Evolutionary conservation across 2,113 vertebrate species (phyloP), one percentile per base, ranked within the genome.

Genomic region (Gyps fulvus): DNA sequence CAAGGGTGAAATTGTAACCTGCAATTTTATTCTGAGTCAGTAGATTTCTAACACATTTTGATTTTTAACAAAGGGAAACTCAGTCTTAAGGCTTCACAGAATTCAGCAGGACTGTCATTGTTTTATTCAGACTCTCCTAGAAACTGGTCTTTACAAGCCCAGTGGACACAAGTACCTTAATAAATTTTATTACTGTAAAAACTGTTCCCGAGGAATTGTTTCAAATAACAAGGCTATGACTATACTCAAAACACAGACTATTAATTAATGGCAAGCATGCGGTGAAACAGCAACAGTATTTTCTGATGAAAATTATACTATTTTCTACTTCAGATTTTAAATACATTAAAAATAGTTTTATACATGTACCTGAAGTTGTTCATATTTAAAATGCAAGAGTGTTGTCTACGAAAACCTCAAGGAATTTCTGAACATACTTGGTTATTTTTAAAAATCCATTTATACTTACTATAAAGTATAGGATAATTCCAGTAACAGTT

Each of bases 11-110:
- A 96, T 76, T 87, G 94, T 96, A 95, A 93, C 95, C 87, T 91
- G 81, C 91, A 95, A 89, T 96, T 95, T 97, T 97, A 96, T 91
- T 97, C 95, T 91, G 95, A 97, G 78, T 97, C 93, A 93, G 94
- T 95, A 95, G 87, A 91, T 97, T 97, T 96, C 95, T 97, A 95
- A 96, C 94, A 96, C 86, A 93, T 97, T 95, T 97, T 97, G 94
- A 93, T 82, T 97, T 94, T 91, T 95, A 95, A 94, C 91, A 96
- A 95, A 89, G 73, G 57, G 50, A 96, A 95, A 72, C 54, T 91
- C 83, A 73, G 91, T 96, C 91, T 91, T 79, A 93, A 92, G 74
- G 70, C 54, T 94, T 92, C 84, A 85, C 54, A 94, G 87, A 95
- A 87, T 89, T 95, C 89, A 95, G 43, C 66, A 95, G 45, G 84